These are phyloP conservation scores for Telmatochromis sp. DNA, from an alignment of 2,113 vertebrate genomes.

Conservation along the genomic window DNA sequence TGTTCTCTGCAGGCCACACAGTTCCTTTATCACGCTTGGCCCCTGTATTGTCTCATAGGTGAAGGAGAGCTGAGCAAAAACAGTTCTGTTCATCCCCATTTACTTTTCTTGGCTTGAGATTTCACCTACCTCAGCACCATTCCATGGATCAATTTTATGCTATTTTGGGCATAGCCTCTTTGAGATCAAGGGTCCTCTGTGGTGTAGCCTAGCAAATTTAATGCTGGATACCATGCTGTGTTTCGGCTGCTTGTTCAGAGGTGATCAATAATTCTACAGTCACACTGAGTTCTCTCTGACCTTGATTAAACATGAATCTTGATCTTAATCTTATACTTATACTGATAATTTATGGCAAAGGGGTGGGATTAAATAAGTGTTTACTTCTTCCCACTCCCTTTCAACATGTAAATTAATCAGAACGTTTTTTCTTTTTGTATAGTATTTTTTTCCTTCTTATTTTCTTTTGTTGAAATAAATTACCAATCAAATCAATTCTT, in stretches of 20 bases:
- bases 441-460: no score
- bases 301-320: not conserved
- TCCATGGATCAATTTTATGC: not conserved
- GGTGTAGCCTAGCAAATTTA: not conserved
- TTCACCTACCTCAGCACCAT: not conserved
- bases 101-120: not conserved
- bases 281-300: not conserved
- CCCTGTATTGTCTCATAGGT: not conserved
- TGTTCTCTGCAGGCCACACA: not conserved
- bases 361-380: no score
- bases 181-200: not conserved
- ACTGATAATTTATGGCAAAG: no score
- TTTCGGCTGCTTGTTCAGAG: not conserved
- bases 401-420: no score
- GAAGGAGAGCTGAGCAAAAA: not conserved
- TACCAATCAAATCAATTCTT: not conserved
- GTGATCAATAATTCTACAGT: not conserved
- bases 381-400: no score
- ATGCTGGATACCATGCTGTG: not conserved
- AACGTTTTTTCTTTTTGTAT: no score
- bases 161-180: not conserved
- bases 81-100: not conserved
- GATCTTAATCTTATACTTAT: not conserved
- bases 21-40: not conserved
- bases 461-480: no score